A percentile compares a stretch with the other conserved stretches of the same genome.
These are phyloP conservation scores for Morbakka virulenta DNA, from an alignment of 30 jellyfish, hydroid and myxozoan species.

Conservation along the genomic window DNA sequence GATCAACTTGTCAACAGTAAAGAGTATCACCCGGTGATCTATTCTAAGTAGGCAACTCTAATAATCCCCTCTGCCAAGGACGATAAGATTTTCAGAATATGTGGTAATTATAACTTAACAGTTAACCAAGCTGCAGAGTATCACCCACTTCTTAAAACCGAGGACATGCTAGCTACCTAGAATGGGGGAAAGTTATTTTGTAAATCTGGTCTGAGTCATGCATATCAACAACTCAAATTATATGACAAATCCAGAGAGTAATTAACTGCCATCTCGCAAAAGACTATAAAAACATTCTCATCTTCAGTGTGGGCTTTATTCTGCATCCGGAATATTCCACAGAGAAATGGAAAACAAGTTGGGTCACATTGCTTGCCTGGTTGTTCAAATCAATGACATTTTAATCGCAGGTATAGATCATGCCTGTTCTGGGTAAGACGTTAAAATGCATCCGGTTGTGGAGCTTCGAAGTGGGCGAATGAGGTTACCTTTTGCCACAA, in stretches of 20 bases:
- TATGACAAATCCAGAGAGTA: constrained; percentile 42
- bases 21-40: background rate
- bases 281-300: constrained; percentile 45
- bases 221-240: constrained; percentile 49
- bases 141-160: constrained; percentile 49
- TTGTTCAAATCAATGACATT: constrained; percentile 35
- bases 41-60: no score
- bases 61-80: no score
- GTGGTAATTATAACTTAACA: constrained; percentile 56
- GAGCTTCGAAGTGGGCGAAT: no score
- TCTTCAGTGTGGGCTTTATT: constrained; percentile 49
- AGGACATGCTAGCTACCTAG: constrained; percentile 18
- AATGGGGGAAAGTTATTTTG: constrained; percentile 41
- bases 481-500: no score
- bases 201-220: constrained; percentile 38
- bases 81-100: constrained; percentile 22
- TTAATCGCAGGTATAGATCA: constrained; percentile 35
- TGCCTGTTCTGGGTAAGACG: no score
- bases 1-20: constrained; percentile 16
- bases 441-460: no score
- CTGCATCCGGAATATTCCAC: constrained; percentile 58
- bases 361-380: constrained; percentile 12
- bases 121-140: constrained; percentile 45
- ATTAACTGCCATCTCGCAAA: constrained; percentile 43
- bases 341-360: constrained; percentile 40